Percentiles rank a stretch among this genome's conserved stretches.
phyloP scores from a whole-genome alignment of 2,113 vertebrate species.

The Esox niger region DNA sequence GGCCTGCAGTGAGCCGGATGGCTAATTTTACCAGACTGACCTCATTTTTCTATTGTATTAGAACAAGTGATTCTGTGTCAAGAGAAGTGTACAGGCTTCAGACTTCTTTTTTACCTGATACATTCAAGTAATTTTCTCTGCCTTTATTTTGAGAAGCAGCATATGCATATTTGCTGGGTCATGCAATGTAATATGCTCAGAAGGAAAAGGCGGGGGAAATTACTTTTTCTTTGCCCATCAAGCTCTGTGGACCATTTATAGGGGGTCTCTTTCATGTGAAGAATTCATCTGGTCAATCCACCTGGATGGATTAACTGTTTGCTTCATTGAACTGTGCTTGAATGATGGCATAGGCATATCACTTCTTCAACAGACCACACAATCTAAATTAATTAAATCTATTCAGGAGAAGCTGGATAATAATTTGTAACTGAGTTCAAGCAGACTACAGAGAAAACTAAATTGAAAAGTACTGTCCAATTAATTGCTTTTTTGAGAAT shows the following conservation, averaged over 20 bases:
- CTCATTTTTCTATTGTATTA: conserved; percentile 55
- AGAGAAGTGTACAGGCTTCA: conserved; percentile 47
- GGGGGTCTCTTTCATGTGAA: conserved; percentile 68
- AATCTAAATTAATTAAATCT: conserved; percentile 38
- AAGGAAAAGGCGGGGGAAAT: conserved; percentile 67
- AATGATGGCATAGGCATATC: conserved; percentile 52
- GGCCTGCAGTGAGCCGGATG: conserved; percentile 40
- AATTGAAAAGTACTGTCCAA: not conserved
- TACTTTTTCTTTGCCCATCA: conserved; percentile 69
- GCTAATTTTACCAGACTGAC: conserved; percentile 57
- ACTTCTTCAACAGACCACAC: conserved; percentile 38
- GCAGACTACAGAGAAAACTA: not conserved
- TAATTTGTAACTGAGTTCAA: not conserved
- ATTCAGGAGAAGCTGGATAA: conserved; percentile 5
- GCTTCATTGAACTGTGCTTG: conserved; percentile 62
- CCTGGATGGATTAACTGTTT: conserved; percentile 74
- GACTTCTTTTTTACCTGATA: conserved; percentile 42
- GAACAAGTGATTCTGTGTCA: conserved; percentile 63
- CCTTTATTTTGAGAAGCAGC: conserved; percentile 39
- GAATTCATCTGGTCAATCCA: conserved; percentile 71
- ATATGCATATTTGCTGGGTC: conserved; percentile 62
- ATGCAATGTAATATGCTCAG: conserved; percentile 66
- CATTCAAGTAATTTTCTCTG: conserved; percentile 9
- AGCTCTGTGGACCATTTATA: conserved; percentile 57
- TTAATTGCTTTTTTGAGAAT: not conserved